Percentiles rank a stretch among this genome's conserved stretches.
Evolutionary conservation across 1,140 invertebrate genomes (phyloP).

Genomic region (Lepeophtheirus salmonis): DNA sequence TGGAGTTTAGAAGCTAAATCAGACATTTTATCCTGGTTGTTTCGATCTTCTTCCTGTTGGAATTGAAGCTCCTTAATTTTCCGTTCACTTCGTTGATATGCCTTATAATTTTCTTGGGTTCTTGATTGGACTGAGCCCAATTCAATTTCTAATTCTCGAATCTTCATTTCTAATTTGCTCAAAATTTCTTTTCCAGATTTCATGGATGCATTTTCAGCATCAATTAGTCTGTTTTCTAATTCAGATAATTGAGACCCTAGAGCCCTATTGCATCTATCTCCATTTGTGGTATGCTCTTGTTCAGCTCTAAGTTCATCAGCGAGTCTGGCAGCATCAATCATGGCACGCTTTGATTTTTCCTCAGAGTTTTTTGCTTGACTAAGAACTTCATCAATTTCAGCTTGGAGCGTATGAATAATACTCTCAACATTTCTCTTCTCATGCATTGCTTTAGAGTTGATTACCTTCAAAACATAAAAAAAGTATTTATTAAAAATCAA

Average conservation of each 20-base stretch:
- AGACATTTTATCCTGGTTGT: constrained; percentile 93
- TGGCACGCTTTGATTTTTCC: constrained; percentile 36
- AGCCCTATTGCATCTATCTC: constrained; percentile 92
- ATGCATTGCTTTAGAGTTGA: constrained; percentile 70
- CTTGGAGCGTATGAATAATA: constrained; percentile 86
- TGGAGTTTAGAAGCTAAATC: constrained; percentile 96
- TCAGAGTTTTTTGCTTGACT: constrained; percentile 33
- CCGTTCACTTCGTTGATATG: constrained; percentile 79
- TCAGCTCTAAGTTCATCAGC: constrained; percentile 95
- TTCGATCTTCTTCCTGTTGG: constrained; percentile 70
- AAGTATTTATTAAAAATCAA: background rate
- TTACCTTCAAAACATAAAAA: constrained; percentile 82
- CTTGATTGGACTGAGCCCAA: constrained; percentile 91
- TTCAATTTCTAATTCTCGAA: constrained; percentile 85
- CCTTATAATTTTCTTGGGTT: constrained; percentile 90
- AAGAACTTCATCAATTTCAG: constrained; percentile 37
- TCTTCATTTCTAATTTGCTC: constrained; percentile 25
- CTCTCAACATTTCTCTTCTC: constrained; percentile 96
- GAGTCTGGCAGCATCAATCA: constrained; percentile 60
- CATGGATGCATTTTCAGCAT: constrained; percentile 35
- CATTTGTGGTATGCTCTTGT: constrained; percentile 91
- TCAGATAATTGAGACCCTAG: constrained; percentile 96
- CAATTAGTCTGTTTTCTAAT: constrained; percentile 50
- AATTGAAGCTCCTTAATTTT: constrained; percentile 64
- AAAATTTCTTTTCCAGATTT: constrained; percentile 18